Conservation (phyloP, 2,113 vertebrate genomes). For the Oxyura jamaicensis region DNA sequence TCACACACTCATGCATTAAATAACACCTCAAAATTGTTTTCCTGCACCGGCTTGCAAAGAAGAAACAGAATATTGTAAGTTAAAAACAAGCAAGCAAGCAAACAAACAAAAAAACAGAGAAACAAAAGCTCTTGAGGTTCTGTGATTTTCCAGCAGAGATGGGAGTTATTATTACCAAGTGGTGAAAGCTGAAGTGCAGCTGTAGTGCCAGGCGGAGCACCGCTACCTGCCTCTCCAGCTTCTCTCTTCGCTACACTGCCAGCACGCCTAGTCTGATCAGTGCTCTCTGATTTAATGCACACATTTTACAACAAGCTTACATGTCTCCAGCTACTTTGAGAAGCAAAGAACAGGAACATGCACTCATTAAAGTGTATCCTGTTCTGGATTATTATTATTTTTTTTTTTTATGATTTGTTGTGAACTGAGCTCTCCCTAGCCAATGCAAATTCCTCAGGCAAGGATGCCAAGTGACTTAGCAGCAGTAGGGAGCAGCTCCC, state of each 20-base stretch:
- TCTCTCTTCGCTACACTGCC: accelerated
- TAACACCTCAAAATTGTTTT: neutral
- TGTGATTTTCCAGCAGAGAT: too few species aligned
- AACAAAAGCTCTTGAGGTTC: neutral
- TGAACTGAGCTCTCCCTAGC: neutral
- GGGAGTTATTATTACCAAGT: too few species aligned
- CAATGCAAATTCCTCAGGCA: neutral
- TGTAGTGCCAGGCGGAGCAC: neutral
- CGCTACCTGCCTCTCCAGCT: neutral
- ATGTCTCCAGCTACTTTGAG: neutral
- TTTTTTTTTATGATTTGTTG: neutral
- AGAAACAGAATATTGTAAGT: neutral
- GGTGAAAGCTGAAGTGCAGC: neutral
- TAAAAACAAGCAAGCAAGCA: too few species aligned
- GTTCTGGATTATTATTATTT: neutral
- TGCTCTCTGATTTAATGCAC: neutral
- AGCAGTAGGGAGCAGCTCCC: neutral
- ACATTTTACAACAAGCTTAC: neutral
- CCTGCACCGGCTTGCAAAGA: neutral
- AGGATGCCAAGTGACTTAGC: too few species aligned
- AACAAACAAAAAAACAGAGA: too few species aligned
- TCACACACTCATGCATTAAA: neutral
- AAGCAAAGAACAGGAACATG: neutral
- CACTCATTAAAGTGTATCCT: neutral
- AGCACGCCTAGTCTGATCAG: neutral